A percentile compares a stretch with the other conserved stretches of the same genome.
These are phyloP conservation scores for Pogonognathellus flavescens DNA, from an alignment of 1,140 invertebrate species.

Conservation along the genomic window DNA sequence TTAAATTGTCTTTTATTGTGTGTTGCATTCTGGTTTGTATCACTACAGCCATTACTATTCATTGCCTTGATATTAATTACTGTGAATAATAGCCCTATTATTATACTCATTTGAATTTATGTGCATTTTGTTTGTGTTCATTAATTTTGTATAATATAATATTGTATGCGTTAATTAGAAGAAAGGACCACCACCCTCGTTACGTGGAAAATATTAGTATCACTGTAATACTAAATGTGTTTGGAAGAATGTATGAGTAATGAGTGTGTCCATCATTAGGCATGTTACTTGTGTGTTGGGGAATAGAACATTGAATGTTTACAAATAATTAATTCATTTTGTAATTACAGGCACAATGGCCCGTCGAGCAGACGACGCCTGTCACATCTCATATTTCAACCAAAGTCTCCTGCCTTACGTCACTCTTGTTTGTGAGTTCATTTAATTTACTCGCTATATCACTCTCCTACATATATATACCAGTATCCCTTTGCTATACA, in stretches of 20 bases:
- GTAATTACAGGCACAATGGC: conserved; percentile 68
- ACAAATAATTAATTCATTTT: conserved; percentile 12
- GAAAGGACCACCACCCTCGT: too few species aligned
- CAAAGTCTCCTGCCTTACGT: conserved; percentile 79
- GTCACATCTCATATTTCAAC: conserved; percentile 75
- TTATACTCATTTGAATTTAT: too few species aligned
- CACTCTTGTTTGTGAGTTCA: conserved; percentile 86
- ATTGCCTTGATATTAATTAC: too few species aligned
- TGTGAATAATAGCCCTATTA: too few species aligned
- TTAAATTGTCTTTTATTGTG: too few species aligned
- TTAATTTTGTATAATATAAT: too few species aligned
- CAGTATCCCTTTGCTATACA: neutral
- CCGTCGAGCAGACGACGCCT: conserved; percentile 76
- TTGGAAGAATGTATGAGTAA: neutral
- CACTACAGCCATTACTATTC: too few species aligned
- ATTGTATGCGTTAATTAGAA: too few species aligned
- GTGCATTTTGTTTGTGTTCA: too few species aligned
- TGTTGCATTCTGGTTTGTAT: too few species aligned
- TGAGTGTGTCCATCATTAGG: neutral
- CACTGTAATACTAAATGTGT: neutral
- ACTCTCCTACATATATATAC: too few species aligned
- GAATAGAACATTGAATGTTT: conserved; percentile 22
- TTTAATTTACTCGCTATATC: neutral
- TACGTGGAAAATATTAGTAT: neutral
- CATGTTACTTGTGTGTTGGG: neutral